Conservation (phyloP, 2,797 vertebrate genomes). For the Manis javanica region DNA sequence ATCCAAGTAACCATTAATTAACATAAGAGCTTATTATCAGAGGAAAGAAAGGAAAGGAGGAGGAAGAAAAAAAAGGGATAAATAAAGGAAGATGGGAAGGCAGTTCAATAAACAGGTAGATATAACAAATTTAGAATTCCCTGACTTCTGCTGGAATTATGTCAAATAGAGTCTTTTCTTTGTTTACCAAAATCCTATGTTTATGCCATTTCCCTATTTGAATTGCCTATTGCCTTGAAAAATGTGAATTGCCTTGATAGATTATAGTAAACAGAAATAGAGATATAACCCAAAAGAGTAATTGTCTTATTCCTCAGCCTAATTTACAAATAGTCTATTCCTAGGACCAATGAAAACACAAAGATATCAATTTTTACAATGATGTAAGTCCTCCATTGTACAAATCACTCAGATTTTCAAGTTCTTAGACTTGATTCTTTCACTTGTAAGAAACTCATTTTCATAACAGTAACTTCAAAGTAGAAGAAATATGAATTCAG, state of each 20-base stretch:
- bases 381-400: slow-evolving; percentile 15
- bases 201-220: not conserved
- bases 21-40: not conserved
- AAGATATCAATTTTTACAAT: slow-evolving; percentile 46
- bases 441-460: slow-evolving; percentile 39
- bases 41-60: not conserved
- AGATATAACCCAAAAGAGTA: slow-evolving; percentile 9
- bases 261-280: slow-evolving; percentile 56
- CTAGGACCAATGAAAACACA: not conserved
- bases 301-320: not conserved
- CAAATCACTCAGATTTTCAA: slow-evolving; percentile 46
- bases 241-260: not conserved
- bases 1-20: not conserved
- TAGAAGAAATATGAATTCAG: slow-evolving; percentile 40
- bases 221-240: slow-evolving; percentile 18
- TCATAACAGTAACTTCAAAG: slow-evolving; percentile 43
- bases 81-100: not conserved
- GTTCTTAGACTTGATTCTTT: slow-evolving; percentile 48
- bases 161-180: slow-evolving; percentile 46
- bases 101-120: not conserved
- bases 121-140: not conserved
- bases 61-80: not conserved
- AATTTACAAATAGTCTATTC: slow-evolving; percentile 60
- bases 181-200: slow-evolving; percentile 26
- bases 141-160: not conserved